Evolutionary conservation across 2,888 invertebrate species (phyloP), one percentile per base, ranked within the genome.

Genomic region (Laspeyria flexula): DNA sequence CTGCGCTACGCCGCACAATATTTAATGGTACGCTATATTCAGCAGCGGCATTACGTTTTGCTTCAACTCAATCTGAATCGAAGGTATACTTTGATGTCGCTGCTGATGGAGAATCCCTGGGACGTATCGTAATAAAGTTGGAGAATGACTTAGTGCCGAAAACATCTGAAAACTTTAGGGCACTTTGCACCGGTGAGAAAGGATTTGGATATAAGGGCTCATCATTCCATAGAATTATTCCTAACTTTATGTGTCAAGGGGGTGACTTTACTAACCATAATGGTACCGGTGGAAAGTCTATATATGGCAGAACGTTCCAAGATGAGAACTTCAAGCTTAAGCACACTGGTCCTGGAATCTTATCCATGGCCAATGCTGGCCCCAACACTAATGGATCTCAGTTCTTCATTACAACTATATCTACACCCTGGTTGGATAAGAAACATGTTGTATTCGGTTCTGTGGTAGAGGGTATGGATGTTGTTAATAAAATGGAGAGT

Each of bases 281-380:
- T 85, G 98, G 98, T 89, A 97, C 97, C 75, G 97, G 97, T 39
- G 99, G 99, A 55, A 98, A 98, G 88, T 98, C 98, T 55, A 99
- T 99, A 88, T 99, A 99, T 81, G 99, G 99, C 31, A 98, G 98
- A 87, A 88, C 83, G 43, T 99, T 99, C 91, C 95, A 94, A 63
- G 99, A 99, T 89, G 99, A 99, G 90, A 99, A 99, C 93, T 99
- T 99, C 93, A 94, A 94, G 47, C 92, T 98, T 83, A 97, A 96
- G 92, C 99, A 99, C 88, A 96, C 96, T 50, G 96, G 96, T 55
- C 95, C 97, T 55, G 99, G 98, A 77, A 94, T 96, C 51, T 90
- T 99, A 79, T 98, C 98, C 5, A 99, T 99, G 98, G 98, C 98
- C 47, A 99, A 99, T 87, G 96, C 98, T 75, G 99, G 99, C 15